Base-by-base conservation (phyloP, 2,888 invertebrate genomes). In the Pseudococcus jackbeardsleyi region DNA sequence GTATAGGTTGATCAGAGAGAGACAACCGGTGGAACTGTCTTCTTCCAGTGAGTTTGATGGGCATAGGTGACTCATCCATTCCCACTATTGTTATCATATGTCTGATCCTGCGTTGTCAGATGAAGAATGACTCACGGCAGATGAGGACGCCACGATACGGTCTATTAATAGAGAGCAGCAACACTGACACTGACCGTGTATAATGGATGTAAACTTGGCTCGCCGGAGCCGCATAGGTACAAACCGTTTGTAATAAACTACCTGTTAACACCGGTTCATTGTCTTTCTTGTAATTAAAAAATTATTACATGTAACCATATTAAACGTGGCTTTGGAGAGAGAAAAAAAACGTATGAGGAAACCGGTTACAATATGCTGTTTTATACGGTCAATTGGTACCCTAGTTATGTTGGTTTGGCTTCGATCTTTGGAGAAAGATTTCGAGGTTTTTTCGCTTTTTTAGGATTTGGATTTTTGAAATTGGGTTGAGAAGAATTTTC, bases 161-260 rank as follows among this genome's bases (percentile, higher is more conserved):
- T 86, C 86, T 86, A 86, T 86, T 86, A 86, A 86, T 86, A 72
- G 46, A 46, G 46, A 46, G 17, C 19, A 86, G 86, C 46, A 86
- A 86, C 86, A 86, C 86, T 86, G 86, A 86, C 86, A 86, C 86
- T 86, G 86, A 86, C 77, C 86, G 86, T 86, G 86, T 86, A 86
- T 86, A 86, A 86, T 86, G 50, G 86, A 86, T 86, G 86, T 72
- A 72, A 72, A 86, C 86, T 86, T 72, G 72, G 17, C 7, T 8
- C 19, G 46, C 11, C 11, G 22, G 64, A 64, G 64, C 64, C 11
- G 8, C 59, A 59, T 59, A 59, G 3, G n/a, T 68, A 48, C 19
- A 85, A 85, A 85, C 85, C 85, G 85, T 68, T 86, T 26, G 72
- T 86, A 86, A 86, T 68, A 48, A 86, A 72, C 86, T 72, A 86